Evolutionary conservation across 2,797 vertebrate species (phyloP).

Genomic region (Acanthiza pusilla): DNA sequence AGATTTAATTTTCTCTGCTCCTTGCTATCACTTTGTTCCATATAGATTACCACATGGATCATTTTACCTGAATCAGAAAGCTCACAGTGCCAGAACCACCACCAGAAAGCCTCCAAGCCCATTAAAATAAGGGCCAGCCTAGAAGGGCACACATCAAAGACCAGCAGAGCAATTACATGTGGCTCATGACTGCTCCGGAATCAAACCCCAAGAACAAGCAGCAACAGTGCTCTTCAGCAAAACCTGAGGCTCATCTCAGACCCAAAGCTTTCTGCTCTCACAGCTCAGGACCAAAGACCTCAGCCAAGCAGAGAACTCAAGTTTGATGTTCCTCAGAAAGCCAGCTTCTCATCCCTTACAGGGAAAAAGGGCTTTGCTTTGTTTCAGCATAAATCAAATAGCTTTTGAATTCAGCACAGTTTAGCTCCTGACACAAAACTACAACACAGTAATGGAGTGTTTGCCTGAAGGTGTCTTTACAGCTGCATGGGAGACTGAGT

Average conservation of each 20-base stretch:
- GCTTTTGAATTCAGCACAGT: neutral
- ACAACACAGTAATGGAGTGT: accelerated
- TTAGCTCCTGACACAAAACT: neutral
- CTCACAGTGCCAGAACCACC: neutral
- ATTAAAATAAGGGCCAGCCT: neutral
- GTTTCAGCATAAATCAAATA: neutral
- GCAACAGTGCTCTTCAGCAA: neutral
- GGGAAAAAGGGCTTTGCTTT: neutral
- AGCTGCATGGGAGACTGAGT: neutral
- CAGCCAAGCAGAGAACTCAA: neutral
- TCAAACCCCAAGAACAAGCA: neutral
- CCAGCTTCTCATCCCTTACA: neutral
- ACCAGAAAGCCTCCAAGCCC: neutral
- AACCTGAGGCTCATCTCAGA: neutral
- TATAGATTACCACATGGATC: neutral
- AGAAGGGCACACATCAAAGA: neutral
- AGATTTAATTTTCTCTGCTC: neutral
- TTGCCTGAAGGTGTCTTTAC: neutral
- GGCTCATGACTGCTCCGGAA: neutral
- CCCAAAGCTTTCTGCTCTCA: neutral
- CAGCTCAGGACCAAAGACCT: neutral
- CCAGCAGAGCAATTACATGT: neutral
- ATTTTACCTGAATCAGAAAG: neutral
- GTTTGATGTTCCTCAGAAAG: neutral
- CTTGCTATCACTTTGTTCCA: neutral